These are phyloP conservation scores for Sabellastarte sp. DNA, from an alignment of 2,888 invertebrate species.

Conservation along the genomic window DNA sequence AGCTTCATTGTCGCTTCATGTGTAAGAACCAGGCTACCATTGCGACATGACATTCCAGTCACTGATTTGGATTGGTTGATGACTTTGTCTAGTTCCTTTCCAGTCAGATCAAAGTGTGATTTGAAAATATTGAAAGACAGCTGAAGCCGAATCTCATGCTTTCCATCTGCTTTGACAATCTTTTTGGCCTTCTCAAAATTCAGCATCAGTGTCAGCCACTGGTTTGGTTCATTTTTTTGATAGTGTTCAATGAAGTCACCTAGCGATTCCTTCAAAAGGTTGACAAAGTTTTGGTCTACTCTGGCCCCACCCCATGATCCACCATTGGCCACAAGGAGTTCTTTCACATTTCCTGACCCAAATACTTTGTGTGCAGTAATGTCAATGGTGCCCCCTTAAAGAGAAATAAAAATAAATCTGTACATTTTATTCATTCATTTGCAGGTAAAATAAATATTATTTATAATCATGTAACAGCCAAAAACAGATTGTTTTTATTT, in stretches of 20 bases:
- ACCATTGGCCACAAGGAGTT: background rate
- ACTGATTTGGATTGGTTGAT: background rate
- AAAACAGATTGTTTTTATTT: no score
- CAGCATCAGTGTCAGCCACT: background rate
- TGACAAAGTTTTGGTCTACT: background rate
- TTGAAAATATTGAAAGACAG: background rate
- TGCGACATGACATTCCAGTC: background rate
- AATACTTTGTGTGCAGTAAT: background rate
- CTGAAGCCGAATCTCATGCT: background rate
- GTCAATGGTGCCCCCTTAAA: background rate
- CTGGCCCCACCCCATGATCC: background rate
- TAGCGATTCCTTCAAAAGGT: background rate
- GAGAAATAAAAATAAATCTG: no score
- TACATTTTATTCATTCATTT: no score
- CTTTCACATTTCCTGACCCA: background rate
- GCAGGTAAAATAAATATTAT: no score
- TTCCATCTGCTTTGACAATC: background rate
- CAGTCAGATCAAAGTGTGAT: no score
- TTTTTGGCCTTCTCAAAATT: background rate
- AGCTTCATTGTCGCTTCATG: background rate
- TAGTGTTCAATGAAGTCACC: background rate
- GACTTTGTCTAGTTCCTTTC: background rate
- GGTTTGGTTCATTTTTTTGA: background rate
- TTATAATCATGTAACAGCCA: no score
- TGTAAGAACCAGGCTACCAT: background rate